These are phyloP conservation scores for Esox masquinongy DNA, from an alignment of 2,797 vertebrate genomes.

Conservation along the genomic window DNA sequence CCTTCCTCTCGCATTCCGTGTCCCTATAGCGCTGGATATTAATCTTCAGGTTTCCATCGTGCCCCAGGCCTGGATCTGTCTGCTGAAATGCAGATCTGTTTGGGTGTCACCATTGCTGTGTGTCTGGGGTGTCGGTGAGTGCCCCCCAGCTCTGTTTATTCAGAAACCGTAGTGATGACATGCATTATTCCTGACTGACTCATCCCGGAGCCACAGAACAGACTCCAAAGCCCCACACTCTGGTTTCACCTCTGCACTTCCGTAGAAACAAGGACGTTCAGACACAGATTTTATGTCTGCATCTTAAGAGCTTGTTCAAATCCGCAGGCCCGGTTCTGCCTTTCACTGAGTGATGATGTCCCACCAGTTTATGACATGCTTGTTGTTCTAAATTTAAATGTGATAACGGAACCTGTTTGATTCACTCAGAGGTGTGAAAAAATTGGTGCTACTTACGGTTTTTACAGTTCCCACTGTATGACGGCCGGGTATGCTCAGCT, in stretches of 20 bases:
- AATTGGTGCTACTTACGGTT: too few species aligned
- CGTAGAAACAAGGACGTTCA: constrained; percentile 35
- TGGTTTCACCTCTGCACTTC: constrained; percentile 40
- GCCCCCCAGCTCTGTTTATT: constrained; percentile 65
- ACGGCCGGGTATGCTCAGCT: too few species aligned
- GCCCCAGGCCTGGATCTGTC: constrained; percentile 64
- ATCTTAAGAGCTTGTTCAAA: background rate
- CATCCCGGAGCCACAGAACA: constrained; percentile 48
- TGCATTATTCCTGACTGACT: constrained; percentile 70
- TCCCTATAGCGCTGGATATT: constrained; percentile 56
- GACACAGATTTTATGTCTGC: constrained; percentile 30
- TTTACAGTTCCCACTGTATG: too few species aligned
- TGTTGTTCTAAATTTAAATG: background rate
- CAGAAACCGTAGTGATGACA: constrained; percentile 56
- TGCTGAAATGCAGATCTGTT: constrained; percentile 68
- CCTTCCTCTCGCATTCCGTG: constrained; percentile 30
- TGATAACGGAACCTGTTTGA: constrained; percentile 27
- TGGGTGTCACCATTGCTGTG: constrained; percentile 66
- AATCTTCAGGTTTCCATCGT: constrained; percentile 56
- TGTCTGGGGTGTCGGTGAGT: constrained; percentile 60
- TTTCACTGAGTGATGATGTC: constrained; percentile 17
- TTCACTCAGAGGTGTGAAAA: constrained; percentile 40
- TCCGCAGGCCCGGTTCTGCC: constrained; percentile 41
- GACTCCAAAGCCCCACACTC: constrained; percentile 48
- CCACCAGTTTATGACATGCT: background rate